Evolutionary conservation across 1,140 invertebrate species (phyloP).

Genomic region (Notospermus geniculatus): DNA sequence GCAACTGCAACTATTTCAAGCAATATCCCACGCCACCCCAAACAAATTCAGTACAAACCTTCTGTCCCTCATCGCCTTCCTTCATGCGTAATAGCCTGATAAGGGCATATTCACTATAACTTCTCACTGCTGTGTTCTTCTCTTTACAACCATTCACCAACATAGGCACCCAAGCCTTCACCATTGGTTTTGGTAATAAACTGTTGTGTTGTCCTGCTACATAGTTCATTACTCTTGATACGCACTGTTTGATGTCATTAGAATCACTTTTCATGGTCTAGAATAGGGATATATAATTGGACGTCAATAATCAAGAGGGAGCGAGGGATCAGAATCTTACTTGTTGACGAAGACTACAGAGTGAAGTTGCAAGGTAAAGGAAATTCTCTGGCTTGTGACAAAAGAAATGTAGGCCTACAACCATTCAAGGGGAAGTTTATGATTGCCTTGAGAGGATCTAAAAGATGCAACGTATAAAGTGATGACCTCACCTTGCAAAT

Average conservation of each 20-base stretch:
- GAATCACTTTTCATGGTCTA: constrained; percentile 89
- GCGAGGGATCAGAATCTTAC: too few relatives aligned
- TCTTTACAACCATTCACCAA: constrained; percentile 97
- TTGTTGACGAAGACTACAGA: too few relatives aligned
- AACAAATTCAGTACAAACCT: constrained; percentile 61
- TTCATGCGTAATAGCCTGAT: constrained; percentile 79
- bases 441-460: background rate
- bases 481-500: constrained; percentile 79
- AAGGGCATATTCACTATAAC: constrained; percentile 88
- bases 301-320: too few relatives aligned
- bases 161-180: constrained; percentile 79
- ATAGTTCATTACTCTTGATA: constrained; percentile 76
- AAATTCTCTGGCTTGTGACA: too few relatives aligned
- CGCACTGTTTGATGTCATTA: constrained; percentile 91
- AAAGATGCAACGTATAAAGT: constrained; percentile 12
- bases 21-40: too few relatives aligned
- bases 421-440: background rate
- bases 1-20: background rate
- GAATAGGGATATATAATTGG: constrained; percentile 41
- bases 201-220: constrained; percentile 26
- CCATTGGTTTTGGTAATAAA: constrained; percentile 61
- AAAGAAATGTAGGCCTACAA: too few relatives aligned
- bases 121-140: constrained; percentile 92
- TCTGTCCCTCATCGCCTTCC: constrained; percentile 71
- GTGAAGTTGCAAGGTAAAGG: too few relatives aligned